A percentile compares a stretch with the other conserved stretches of the same genome.
Conservation (phyloP, 2,797 vertebrate genomes). For the Acridotheres tristis region DNA sequence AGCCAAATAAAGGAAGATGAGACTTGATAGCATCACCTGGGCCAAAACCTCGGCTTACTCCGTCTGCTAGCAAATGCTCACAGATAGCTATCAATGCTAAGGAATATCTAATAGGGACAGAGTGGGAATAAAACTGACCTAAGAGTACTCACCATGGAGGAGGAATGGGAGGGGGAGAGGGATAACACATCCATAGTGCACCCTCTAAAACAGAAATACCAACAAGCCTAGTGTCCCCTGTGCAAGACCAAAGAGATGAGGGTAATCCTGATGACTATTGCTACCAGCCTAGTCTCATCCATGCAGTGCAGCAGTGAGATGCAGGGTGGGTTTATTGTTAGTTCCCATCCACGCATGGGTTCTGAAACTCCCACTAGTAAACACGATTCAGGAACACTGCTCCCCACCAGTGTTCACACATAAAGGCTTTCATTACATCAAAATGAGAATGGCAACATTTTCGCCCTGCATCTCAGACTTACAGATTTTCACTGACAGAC, state of each 20-base stretch:
- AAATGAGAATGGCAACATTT: background rate
- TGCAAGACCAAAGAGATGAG: background rate
- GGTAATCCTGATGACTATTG: background rate
- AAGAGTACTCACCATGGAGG: background rate
- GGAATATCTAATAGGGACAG: background rate
- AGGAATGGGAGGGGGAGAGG: background rate
- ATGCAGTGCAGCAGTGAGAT: background rate
- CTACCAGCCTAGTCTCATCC: background rate
- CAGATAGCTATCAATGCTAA: background rate
- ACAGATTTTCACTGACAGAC: background rate
- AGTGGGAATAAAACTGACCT: background rate
- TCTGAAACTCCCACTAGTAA: conserved; percentile 36
- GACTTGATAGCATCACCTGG: background rate
- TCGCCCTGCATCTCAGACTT: background rate
- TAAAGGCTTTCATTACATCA: background rate
- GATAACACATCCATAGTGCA: rapidly evolving
- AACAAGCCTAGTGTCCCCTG: background rate
- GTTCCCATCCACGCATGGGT: background rate
- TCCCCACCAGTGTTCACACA: conserved; percentile 15
- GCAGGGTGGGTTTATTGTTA: background rate
- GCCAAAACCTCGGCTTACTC: background rate
- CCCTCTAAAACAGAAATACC: background rate
- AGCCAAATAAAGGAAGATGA: background rate
- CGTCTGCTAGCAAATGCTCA: background rate
- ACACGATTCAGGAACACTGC: background rate